phyloP scores from a whole-genome alignment of 2,888 invertebrate genomes.

The Apodemia duryi region DNA sequence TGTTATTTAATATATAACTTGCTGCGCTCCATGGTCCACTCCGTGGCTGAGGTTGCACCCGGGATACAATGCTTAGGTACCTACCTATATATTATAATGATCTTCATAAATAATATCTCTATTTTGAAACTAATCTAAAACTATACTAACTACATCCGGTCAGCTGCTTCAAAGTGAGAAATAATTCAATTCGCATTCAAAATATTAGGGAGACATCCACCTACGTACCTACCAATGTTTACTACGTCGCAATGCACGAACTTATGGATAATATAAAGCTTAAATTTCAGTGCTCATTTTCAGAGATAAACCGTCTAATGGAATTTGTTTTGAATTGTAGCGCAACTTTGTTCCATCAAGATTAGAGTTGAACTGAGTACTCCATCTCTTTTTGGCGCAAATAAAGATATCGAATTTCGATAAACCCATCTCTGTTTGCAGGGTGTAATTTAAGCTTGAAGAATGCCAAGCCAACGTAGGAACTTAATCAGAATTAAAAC shows the following conservation, averaged over 20 bases:
- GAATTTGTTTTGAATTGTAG: conserved; percentile 57
- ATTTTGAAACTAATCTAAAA: too few species aligned
- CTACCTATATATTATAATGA: too few species aligned
- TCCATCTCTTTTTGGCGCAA: conserved; percentile 66
- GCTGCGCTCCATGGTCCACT: too few species aligned
- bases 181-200: too few species aligned
- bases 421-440: conserved; percentile 57
- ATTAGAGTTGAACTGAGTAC: conserved; percentile 63
- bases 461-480: not conserved
- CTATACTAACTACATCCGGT: too few species aligned
- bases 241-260: conserved; percentile 3
- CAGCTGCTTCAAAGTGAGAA: too few species aligned
- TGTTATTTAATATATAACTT: too few species aligned
- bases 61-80: too few species aligned
- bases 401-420: conserved; percentile 75
- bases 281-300: conserved; percentile 20
- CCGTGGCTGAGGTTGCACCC: too few species aligned
- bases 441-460: conserved; percentile 30
- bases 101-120: too few species aligned
- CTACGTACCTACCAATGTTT: not conserved
- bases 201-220: too few species aligned
- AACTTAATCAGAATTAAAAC: not conserved
- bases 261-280: conserved; percentile 20
- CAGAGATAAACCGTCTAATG: conserved; percentile 38
- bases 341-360: conserved; percentile 70